Conservation (phyloP, 2,888 invertebrate species). For the Fragum fragum region DNA sequence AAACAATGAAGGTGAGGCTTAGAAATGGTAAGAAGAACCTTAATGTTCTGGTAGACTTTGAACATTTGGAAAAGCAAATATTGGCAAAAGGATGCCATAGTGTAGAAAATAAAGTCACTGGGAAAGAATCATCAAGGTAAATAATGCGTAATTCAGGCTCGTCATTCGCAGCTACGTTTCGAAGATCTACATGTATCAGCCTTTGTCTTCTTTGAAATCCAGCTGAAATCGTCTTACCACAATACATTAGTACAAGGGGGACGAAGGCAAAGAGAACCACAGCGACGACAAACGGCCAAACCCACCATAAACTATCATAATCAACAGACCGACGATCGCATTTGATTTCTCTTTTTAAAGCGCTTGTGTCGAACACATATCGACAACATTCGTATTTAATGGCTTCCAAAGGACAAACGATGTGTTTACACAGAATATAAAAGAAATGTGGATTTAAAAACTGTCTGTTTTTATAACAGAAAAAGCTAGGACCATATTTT, state of each 20-base stretch:
- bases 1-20: slow-evolving; percentile 50
- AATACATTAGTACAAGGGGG: slow-evolving; percentile 38
- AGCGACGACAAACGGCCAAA: slow-evolving; percentile 49
- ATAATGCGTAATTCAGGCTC: not conserved
- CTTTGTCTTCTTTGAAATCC: not conserved
- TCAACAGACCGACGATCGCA: slow-evolving; percentile 31
- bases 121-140: slow-evolving; percentile 13
- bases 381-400: slow-evolving; percentile 57
- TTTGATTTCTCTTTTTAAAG: slow-evolving; percentile 20
- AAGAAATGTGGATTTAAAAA: slow-evolving; percentile 45
- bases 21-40: slow-evolving; percentile 50
- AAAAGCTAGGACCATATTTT: slow-evolving; percentile 61
- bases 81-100: slow-evolving; percentile 14
- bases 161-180: not conserved
- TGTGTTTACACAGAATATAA: slow-evolving; percentile 54
- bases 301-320: slow-evolving; percentile 53
- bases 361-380: slow-evolving; percentile 26
- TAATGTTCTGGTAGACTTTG: slow-evolving; percentile 11
- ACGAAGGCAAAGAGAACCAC: slow-evolving; percentile 45
- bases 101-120: slow-evolving; percentile 19
- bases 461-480: slow-evolving; percentile 60
- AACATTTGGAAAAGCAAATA: not conserved
- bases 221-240: not conserved
- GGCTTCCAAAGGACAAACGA: slow-evolving; percentile 61
- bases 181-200: not conserved